Conservation (phyloP, 2,888 invertebrate genomes). For the Nineta flava region DNA sequence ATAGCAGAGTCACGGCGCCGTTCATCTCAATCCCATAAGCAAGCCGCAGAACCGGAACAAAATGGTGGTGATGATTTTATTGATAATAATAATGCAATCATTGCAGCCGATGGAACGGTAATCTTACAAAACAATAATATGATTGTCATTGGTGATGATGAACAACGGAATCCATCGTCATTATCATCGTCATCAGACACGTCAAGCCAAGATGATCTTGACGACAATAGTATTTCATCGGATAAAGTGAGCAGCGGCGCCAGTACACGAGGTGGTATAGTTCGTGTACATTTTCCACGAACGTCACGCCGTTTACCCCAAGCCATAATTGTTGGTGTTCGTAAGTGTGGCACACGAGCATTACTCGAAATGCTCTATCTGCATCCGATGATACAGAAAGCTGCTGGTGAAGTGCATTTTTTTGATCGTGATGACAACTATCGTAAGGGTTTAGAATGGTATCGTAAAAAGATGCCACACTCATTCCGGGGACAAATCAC, state of each 20-base stretch:
- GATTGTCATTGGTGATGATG: background rate
- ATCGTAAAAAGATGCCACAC: constrained; percentile 84
- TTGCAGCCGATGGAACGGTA: background rate
- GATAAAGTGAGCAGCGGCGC: constrained; percentile 31
- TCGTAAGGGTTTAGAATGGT: constrained; percentile 86
- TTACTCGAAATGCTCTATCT: constrained; percentile 91
- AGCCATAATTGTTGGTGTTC: constrained; percentile 84
- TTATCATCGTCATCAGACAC: background rate
- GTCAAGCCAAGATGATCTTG: background rate
- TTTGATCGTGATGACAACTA: constrained; percentile 93
- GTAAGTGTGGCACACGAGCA: constrained; percentile 94
- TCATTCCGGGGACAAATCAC: constrained; percentile 85
- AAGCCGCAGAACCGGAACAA: background rate
- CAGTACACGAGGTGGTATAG: constrained; percentile 16
- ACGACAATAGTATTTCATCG: constrained; percentile 27
- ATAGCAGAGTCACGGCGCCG: constrained; percentile 1
- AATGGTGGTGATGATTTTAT: background rate
- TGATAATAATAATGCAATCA: background rate
- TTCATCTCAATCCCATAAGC: background rate
- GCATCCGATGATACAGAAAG: constrained; percentile 83
- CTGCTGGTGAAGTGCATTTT: constrained; percentile 91
- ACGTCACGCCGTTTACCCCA: constrained; percentile 49
- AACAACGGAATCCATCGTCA: background rate
- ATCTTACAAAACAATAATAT: background rate
- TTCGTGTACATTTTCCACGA: constrained; percentile 41